Evolutionary conservation across 2,113 vertebrate genomes (phyloP).

Genomic region (Upupa epops): DNA sequence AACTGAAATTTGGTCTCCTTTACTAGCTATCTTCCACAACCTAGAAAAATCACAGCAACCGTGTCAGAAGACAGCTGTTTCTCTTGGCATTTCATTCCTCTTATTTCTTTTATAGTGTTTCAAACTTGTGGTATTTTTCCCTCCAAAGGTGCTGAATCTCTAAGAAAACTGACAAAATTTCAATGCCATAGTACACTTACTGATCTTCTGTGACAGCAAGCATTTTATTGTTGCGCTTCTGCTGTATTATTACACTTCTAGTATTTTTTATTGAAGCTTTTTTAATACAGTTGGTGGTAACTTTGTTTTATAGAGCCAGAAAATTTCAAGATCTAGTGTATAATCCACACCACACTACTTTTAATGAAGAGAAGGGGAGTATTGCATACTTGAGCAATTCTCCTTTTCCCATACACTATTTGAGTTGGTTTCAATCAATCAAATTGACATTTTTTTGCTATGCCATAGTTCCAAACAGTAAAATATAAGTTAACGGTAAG

Average conservation of each 20-base stretch:
- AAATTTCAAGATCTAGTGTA: constrained; percentile 32
- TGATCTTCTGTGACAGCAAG: neutral
- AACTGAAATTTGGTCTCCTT: neutral
- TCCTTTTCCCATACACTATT: constrained; percentile 39
- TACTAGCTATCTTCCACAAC: neutral
- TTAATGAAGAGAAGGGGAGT: constrained; percentile 64
- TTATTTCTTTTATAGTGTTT: neutral
- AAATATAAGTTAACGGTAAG: constrained; percentile 47
- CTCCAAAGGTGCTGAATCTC: neutral
- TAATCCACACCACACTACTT: constrained; percentile 45
- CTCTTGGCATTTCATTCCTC: neutral
- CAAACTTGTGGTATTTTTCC: neutral
- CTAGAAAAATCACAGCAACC: neutral
- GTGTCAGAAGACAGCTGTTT: neutral
- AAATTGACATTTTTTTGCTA: constrained; percentile 54
- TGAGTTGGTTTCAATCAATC: constrained; percentile 61
- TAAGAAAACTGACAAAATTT: neutral
- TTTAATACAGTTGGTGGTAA: neutral
- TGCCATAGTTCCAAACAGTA: constrained; percentile 42
- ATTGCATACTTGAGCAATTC: constrained; percentile 56
- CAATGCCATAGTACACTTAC: neutral
- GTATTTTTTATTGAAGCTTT: neutral
- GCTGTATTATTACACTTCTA: neutral
- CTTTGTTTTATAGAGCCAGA: constrained; percentile 42
- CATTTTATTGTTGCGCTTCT: constrained; percentile 5